phyloP scores from a whole-genome alignment of 2,888 invertebrate genomes.

The Strigamia crassipes region DNA sequence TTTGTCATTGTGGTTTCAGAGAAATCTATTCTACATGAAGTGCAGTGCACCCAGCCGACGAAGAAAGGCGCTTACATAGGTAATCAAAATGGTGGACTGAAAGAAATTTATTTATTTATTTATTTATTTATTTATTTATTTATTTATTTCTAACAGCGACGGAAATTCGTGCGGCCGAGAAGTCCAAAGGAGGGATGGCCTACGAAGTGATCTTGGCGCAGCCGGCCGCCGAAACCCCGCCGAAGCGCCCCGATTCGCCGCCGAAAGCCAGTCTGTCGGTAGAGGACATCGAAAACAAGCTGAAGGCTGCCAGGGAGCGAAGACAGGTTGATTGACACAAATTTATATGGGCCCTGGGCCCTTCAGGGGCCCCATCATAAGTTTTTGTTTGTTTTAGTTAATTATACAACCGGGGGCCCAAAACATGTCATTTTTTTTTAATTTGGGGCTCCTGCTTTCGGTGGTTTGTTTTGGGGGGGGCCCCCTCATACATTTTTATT shows the following conservation, averaged over 20 bases:
- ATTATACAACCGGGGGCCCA: too few species aligned
- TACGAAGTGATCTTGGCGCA: constrained; percentile 91
- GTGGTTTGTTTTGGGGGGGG: too few species aligned
- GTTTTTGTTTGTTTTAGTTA: too few species aligned
- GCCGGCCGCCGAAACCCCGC: constrained; percentile 66
- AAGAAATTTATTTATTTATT: too few species aligned
- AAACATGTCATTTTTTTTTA: too few species aligned
- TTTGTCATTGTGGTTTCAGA: neutral
- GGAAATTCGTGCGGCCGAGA: constrained; percentile 77
- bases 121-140: too few species aligned
- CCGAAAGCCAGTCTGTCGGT: constrained; percentile 67
- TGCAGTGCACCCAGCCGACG: neutral
- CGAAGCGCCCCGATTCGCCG: constrained; percentile 70
- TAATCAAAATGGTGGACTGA: neutral
- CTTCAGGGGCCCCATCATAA: too few species aligned
- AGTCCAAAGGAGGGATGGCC: constrained; percentile 86
- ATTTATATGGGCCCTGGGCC: too few species aligned
- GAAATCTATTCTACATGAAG: neutral
- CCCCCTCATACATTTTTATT: too few species aligned
- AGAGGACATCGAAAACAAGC: constrained; percentile 88
- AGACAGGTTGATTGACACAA: too few species aligned
- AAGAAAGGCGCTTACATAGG: neutral
- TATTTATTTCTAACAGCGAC: constrained; percentile 71
- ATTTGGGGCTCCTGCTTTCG: too few species aligned
- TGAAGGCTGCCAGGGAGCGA: constrained; percentile 91